phyloP scores from a whole-genome alignment of 2,888 invertebrate genomes.

The Drosophila emarginata region DNA sequence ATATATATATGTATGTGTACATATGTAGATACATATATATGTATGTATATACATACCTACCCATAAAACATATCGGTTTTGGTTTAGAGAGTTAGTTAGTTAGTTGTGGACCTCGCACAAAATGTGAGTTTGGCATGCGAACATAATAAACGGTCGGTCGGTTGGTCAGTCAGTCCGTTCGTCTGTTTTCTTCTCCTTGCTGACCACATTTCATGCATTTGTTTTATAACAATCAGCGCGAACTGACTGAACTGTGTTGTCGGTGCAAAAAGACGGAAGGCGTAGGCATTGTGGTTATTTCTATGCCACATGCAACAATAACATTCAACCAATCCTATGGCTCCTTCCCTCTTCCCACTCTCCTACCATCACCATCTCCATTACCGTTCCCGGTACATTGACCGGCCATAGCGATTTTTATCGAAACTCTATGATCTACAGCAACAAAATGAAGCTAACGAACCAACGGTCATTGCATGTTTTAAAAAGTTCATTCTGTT shows the following conservation, averaged over 20 bases:
- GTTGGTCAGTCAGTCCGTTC: no score
- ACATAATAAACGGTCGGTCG: background rate
- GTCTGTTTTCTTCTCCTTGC: conserved; percentile 18
- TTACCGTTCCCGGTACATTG: conserved; percentile 43
- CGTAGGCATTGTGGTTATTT: conserved; percentile 43
- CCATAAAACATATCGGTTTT: no score
- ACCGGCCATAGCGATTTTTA: conserved; percentile 61
- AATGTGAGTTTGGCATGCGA: conserved; percentile 67
- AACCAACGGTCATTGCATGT: conserved; percentile 61
- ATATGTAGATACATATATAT: no score
- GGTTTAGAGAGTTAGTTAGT: conserved; percentile 8
- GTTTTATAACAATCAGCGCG: conserved; percentile 51
- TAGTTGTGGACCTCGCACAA: conserved; percentile 14
- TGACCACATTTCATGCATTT: conserved; percentile 55
- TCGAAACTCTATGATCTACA: conserved; percentile 65
- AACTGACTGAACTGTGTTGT: conserved; percentile 28
- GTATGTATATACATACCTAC: no score
- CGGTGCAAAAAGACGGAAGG: conserved; percentile 18
- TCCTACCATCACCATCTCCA: no score
- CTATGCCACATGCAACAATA: conserved; percentile 65
- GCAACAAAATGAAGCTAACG: conserved; percentile 44
- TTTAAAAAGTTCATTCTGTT: conserved; percentile 16
- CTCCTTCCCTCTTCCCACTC: no score
- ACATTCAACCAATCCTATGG: conserved; percentile 7
- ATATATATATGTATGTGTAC: background rate